Conservation (phyloP, 2,888 invertebrate genomes). For the Temnothorax rugatulus region DNA sequence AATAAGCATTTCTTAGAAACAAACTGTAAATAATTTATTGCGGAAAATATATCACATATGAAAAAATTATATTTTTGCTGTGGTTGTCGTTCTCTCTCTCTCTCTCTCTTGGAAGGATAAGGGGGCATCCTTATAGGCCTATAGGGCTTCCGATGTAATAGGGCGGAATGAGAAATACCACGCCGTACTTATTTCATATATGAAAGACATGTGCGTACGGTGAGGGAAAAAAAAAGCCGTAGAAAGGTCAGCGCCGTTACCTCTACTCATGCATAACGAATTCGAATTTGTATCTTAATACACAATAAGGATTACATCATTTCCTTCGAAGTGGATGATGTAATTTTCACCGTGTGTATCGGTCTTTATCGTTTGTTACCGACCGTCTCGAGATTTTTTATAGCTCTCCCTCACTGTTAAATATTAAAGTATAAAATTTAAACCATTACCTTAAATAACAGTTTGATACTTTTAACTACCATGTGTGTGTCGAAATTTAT, state of each 20-base stretch:
- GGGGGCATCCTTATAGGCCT: neutral
- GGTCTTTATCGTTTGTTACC: neutral
- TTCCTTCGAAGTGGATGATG: neutral
- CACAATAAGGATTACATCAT: neutral
- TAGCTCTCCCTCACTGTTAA: neutral
- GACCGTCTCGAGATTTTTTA: neutral
- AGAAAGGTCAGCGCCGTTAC: neutral
- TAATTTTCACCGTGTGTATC: neutral
- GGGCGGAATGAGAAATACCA: neutral
- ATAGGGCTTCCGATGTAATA: neutral
- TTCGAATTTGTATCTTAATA: slow-evolving; percentile 14
- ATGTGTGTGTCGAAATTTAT: no score
- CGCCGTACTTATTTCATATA: neutral
- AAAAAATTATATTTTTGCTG: neutral
- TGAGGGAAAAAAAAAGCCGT: neutral
- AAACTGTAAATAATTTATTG: no score
- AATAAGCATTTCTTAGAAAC: no score
- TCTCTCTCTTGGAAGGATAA: neutral
- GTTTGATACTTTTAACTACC: no score
- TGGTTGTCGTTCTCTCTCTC: neutral
- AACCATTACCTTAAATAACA: no score
- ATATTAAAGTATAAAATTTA: no score
- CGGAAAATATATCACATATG: no score
- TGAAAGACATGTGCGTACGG: neutral
- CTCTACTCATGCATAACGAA: slow-evolving; percentile 11